Evolutionary conservation across 92 coral and sea anemone genomes (phyloP).

Genomic region (Epizoanthus ramosus): DNA sequence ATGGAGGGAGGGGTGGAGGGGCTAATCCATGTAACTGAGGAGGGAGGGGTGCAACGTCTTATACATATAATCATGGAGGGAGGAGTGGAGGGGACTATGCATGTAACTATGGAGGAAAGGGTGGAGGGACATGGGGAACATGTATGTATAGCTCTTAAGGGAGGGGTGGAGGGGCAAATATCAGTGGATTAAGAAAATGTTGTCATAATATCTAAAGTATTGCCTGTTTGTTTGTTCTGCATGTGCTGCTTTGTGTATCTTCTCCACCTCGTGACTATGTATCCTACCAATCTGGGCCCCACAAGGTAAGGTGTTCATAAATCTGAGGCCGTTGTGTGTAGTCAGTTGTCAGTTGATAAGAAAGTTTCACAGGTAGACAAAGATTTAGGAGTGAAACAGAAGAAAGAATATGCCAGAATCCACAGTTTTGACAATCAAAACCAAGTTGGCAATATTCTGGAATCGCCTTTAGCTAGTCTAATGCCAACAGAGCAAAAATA

Average conservation of each 20-base stretch:
- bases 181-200: too few species aligned
- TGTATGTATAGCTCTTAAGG: too few species aligned
- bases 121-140: too few species aligned
- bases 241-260: slow-evolving; percentile 13
- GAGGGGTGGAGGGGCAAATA: too few species aligned
- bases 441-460: neutral
- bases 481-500: neutral
- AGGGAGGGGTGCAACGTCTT: too few species aligned
- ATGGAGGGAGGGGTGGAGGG: too few species aligned
- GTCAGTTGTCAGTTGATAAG: neutral
- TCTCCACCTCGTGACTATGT: neutral
- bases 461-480: neutral
- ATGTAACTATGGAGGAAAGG: too few species aligned
- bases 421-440: neutral
- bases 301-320: slow-evolving; percentile 44
- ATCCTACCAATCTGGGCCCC: slow-evolving; percentile 38
- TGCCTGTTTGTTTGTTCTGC: slow-evolving; percentile 20
- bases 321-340: neutral
- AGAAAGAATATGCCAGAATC: neutral
- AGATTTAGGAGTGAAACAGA: neutral
- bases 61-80: too few species aligned
- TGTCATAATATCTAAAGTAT: slow-evolving; percentile 28
- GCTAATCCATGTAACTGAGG: too few species aligned
- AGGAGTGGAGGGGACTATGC: too few species aligned
- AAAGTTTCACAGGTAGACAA: neutral